A percentile compares a stretch with the other conserved stretches of the same genome.
These are phyloP conservation scores for Noctua janthina DNA, from an alignment of 2,888 invertebrate genomes.

Conservation along the genomic window DNA sequence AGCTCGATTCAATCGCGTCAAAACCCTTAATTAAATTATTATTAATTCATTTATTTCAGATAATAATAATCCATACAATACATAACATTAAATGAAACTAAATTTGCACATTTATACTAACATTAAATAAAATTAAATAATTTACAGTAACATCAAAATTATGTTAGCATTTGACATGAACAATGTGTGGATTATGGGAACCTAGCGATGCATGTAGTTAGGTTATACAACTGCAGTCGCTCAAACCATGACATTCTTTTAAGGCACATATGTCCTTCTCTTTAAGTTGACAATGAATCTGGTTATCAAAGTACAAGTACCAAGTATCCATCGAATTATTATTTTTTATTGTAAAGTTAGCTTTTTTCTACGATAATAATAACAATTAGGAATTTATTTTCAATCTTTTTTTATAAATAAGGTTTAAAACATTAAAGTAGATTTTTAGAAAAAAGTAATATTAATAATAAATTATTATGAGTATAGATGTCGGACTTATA, in stretches of 20 bases:
- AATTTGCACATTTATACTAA: too few relatives aligned
- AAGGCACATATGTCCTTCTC: background rate
- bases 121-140: too few relatives aligned
- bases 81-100: too few relatives aligned
- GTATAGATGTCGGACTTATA: slow-evolving; percentile 46
- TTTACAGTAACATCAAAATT: too few relatives aligned
- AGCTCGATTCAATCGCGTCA: background rate
- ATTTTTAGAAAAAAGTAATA: slow-evolving; percentile 35
- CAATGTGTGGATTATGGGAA: background rate
- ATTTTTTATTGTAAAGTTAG: slow-evolving; percentile 45
- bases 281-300: background rate
- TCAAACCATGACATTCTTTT: background rate
- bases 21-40: background rate
- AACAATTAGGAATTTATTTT: slow-evolving; percentile 48
- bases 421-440: slow-evolving; percentile 29
- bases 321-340: slow-evolving; percentile 59
- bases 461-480: slow-evolving; percentile 55
- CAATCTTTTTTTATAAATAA: slow-evolving; percentile 41
- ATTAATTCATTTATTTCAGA: too few relatives aligned
- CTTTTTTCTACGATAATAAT: slow-evolving; percentile 30
- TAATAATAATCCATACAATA: too few relatives aligned
- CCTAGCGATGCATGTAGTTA: background rate
- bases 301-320: slow-evolving; percentile 27
- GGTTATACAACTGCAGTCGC: background rate
- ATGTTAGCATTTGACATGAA: too few relatives aligned